Base-by-base conservation (phyloP, 2,797 vertebrate genomes). In the Mastacembelus armatus region DNA sequence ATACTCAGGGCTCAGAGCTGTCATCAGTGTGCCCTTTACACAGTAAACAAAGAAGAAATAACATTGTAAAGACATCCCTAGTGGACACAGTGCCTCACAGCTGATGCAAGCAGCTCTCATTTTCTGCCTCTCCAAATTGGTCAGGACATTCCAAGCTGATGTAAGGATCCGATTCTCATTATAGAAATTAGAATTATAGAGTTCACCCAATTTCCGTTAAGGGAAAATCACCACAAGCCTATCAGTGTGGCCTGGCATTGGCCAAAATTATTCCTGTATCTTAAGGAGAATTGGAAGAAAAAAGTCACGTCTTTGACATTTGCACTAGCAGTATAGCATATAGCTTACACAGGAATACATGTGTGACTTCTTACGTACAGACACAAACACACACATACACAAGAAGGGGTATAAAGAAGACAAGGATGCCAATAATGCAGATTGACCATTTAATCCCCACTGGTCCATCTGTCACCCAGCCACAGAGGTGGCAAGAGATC, bases 361-460 rank as follows among this genome's bases (percentile, higher is more conserved):
- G n/a, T 30, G 10, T 27, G 30, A 27, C 44, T 26, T 0, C n/a
- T n/a, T n/a, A n/a, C n/a, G n/a, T n/a, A n/a, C n/a, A n/a, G n/a
- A n/a, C n/a, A n/a, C n/a, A n/a, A 10, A 19, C 45, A 49, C 11
- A 30, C 42, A 66, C 49, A 63, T 10, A 66, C 16, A 26, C 0
- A 3, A 12, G 12, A 22, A 60, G 49, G 26, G 50, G 71, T 81
- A 78, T 70, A 88, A 84, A 85, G 83, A 74, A 58, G 65, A 22
- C 43, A 49, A 68, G 50, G 47, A 78, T 75, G 81, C 80, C 85
- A 85, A 87, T 92, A 87, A 90, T 90, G 87, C 79, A 91, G 81
- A 91, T 85, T 85, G 83, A 90, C 79, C 73, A 86, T 76, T 87
- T 91, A 88, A 91, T 92, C 75, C 80, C 57, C 57, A 63, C 65